Conservation (phyloP, 2,113 vertebrate species). For the Colinus virginianus region DNA sequence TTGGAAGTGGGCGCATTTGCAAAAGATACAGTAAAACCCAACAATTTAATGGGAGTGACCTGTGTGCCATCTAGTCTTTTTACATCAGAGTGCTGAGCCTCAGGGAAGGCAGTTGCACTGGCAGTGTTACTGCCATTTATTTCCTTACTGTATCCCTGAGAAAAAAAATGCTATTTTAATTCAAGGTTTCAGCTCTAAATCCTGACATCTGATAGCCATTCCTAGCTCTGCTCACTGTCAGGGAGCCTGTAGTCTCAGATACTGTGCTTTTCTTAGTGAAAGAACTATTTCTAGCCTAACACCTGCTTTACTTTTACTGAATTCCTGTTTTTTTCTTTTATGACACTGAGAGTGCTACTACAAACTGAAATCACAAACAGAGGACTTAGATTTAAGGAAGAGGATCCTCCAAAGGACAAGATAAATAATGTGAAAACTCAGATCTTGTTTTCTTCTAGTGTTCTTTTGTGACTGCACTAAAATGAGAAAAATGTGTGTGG, state of each 20-base stretch:
- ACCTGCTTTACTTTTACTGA: constrained; percentile 12
- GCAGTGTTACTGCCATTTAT: background rate
- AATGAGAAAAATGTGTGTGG: constrained; percentile 52
- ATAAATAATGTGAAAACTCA: constrained; percentile 45
- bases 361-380: constrained; percentile 27
- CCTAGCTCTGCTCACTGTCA: background rate
- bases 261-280: background rate
- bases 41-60: background rate
- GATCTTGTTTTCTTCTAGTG: constrained; percentile 16
- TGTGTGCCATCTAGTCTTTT: background rate
- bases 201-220: background rate
- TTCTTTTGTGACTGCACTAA: constrained; percentile 7
- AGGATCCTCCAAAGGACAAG: background rate
- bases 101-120: background rate
- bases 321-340: background rate
- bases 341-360: background rate
- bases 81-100: background rate
- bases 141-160: background rate
- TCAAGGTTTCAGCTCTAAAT: background rate
- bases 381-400: constrained; percentile 27
- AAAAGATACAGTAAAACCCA: background rate
- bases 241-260: background rate
- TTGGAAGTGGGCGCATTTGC: background rate
- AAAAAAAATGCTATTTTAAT: background rate
- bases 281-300: background rate